Conservation (phyloP, 92 coral and sea anemone genomes). For the Actinernus sp. region DNA sequence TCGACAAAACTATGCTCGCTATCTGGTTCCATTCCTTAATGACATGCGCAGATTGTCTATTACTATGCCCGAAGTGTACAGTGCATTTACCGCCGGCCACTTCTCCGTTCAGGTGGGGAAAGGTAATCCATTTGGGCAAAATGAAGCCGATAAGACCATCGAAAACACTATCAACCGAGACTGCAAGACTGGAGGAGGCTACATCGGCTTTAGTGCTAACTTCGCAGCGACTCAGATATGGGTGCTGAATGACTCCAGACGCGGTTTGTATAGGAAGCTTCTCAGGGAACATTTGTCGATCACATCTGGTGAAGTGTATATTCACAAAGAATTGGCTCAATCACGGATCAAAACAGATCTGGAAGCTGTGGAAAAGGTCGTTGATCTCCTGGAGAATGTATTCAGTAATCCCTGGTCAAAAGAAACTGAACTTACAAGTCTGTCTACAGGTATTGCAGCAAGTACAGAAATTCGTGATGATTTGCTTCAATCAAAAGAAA, state of each 20-base stretch:
- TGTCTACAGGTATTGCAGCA: constrained; percentile 62
- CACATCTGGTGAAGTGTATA: constrained; percentile 24
- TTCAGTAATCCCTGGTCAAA: constrained; percentile 60
- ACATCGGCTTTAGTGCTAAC: constrained; percentile 65
- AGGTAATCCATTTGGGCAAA: constrained; percentile 73
- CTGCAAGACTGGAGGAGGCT: constrained; percentile 77
- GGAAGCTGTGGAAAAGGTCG: constrained; percentile 55
- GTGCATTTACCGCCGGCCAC: constrained; percentile 39
- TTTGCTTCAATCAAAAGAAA: constrained; percentile 47
- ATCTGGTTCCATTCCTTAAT: constrained; percentile 51
- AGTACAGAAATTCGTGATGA: constrained; percentile 59
- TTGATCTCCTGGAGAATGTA: constrained; percentile 57
- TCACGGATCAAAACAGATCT: constrained; percentile 53
- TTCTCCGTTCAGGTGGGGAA: constrained; percentile 63
- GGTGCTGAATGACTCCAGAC: constrained; percentile 67
- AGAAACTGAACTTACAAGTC: constrained; percentile 50
- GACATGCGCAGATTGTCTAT: constrained; percentile 50
- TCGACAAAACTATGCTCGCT: constrained; percentile 67
- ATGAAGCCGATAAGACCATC: constrained; percentile 79
- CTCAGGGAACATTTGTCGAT: constrained; percentile 54
- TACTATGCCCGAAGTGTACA: constrained; percentile 53
- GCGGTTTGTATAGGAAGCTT: constrained; percentile 36
- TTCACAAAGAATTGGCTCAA: constrained; percentile 70
- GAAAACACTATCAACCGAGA: constrained; percentile 69
- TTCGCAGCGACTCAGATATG: constrained; percentile 77